Conservation (phyloP, 2,113 vertebrate genomes). For the Microtus montanus region DNA sequence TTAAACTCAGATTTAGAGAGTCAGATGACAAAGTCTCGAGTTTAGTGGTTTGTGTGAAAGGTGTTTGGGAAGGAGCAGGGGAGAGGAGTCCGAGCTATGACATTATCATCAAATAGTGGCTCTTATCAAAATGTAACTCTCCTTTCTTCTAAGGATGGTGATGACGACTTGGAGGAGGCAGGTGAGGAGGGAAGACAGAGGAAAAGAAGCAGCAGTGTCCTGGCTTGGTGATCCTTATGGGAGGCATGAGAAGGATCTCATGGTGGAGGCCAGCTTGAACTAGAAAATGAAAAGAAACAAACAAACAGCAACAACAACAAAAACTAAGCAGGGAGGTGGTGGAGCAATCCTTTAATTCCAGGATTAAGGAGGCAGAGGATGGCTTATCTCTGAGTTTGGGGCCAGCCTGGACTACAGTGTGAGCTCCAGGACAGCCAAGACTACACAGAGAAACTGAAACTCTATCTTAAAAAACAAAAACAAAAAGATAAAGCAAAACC, state of each 20-base stretch:
- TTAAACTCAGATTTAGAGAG: not conserved
- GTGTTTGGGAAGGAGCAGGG: no score
- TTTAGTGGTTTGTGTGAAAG: not conserved
- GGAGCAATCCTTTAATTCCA: not conserved
- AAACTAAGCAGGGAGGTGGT: not conserved
- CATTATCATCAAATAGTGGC: not conserved
- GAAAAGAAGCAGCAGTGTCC: rapidly evolving
- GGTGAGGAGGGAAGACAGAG: not conserved
- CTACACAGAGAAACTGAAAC: not conserved
- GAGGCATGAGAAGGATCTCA: not conserved
- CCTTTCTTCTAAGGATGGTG: not conserved
- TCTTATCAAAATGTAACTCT: not conserved
- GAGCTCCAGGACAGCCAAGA: not conserved
- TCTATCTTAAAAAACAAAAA: not conserved
- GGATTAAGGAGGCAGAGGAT: not conserved
- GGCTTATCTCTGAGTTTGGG: not conserved
- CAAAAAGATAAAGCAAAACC: no score
- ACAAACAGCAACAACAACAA: not conserved
- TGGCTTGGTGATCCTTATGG: no score
- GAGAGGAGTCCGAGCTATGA: not conserved
- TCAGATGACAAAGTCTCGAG: not conserved
- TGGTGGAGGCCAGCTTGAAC: not conserved
- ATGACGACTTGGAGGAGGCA: not conserved
- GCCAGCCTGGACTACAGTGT: not conserved
- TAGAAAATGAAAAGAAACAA: not conserved